A percentile compares a stretch with the other conserved stretches of the same genome.
These are phyloP conservation scores for Polymixis flavicincta DNA, from an alignment of 2,888 invertebrate genomes.

Conservation along the genomic window DNA sequence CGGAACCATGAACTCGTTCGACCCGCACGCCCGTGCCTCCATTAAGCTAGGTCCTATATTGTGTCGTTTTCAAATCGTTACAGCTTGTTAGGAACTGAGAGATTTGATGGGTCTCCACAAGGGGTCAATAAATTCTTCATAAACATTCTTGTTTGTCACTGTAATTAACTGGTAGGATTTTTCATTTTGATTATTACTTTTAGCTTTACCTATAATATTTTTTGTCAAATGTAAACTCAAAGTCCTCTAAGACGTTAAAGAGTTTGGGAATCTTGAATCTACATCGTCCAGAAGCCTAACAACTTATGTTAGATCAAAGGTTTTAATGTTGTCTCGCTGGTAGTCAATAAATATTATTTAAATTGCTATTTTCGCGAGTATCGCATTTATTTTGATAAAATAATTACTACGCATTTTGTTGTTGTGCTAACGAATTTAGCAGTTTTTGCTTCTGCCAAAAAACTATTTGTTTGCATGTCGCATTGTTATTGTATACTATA, in stretches of 20 bases:
- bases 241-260: neutral
- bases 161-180: neutral
- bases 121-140: conserved; percentile 12
- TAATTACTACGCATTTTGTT: conserved; percentile 51
- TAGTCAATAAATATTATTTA: conserved; percentile 5
- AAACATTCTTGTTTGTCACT: neutral
- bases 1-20: conserved; percentile 75
- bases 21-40: conserved; percentile 64
- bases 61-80: conserved; percentile 33
- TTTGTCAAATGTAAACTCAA: neutral
- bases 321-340: neutral
- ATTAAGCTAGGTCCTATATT: conserved; percentile 47
- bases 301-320: neutral
- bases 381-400: conserved; percentile 13
- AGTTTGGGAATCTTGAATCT: neutral
- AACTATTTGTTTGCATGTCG: conserved; percentile 43
- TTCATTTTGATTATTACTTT: neutral
- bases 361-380: conserved; percentile 7
- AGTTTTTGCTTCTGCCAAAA: conserved; percentile 44
- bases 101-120: conserved; percentile 10
- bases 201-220: neutral
- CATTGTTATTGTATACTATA: conserved; percentile 45
- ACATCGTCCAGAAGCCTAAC: neutral
- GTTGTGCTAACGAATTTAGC: conserved; percentile 39
- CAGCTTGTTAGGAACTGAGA: conserved; percentile 20